Base-by-base conservation (phyloP, 2,113 vertebrate species). In the Machaerirhynchus nigripectus region DNA sequence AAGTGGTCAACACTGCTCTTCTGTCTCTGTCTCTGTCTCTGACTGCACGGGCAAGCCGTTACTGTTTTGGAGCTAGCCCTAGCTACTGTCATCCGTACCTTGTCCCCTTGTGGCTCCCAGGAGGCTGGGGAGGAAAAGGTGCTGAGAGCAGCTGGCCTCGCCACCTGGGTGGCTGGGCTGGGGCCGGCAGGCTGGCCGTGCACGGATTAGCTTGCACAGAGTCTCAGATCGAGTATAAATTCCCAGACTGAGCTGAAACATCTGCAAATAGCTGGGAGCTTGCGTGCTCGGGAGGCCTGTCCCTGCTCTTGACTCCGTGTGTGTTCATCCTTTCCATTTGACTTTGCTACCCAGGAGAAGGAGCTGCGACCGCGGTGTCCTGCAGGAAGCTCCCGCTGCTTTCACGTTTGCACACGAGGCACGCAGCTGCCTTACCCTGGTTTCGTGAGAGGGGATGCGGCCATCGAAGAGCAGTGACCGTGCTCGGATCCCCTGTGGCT, bases 361-460 rank as follows among this genome's bases (percentile, higher is more conserved):
- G 22, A 15, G 31, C 71, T 4, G n/a, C 3, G 20, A 33, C 22
- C 13, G 3, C 13, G 2, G 15, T 6, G 15, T 42, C 55, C 57
- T 73, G 26, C 57, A 2, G 9, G 49, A n/a, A 22, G n/a, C n/a
- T 40, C 40, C 44, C 28, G 46, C 4, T 10, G 44, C 47, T 59
- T 44, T 31, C 37, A 0, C 3, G 2, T 6, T 8, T 2, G 1
- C 59, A 2, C 4, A 16, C 0, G 1, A 28, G 35, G 17, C 17
- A 3, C 0, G 1, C 9, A 6, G n/a, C 39, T 5, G n/a, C 2
- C 1, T 15, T 12, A 1, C 13, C 9, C n/a, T 5, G 50, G 6
- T 17, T 23, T 5, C 17, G 67, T 0, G 35, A 17, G 26, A 2
- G 0, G 57, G 28, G 15, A 2, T 1, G 13, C 0, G 4, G 47